Conservation (phyloP, 1,140 invertebrate genomes). For the Rhizoglyphus robini region DNA sequence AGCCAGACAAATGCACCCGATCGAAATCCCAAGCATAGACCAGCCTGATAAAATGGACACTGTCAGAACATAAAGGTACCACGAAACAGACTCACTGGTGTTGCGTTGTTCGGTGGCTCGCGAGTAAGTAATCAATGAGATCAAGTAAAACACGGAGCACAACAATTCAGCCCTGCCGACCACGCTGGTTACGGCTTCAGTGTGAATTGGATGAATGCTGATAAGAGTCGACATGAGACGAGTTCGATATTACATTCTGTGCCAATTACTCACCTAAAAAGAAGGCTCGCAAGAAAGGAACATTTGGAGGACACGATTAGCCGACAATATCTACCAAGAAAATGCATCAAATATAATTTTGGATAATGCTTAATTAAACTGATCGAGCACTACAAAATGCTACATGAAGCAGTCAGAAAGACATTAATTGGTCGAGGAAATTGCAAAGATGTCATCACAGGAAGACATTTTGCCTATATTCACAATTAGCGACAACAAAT, state of each 20-base stretch:
- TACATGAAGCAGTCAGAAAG: neutral
- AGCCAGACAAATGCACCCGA: constrained; percentile 60
- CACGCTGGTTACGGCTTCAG: constrained; percentile 52
- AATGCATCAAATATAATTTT: neutral
- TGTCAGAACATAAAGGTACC: neutral
- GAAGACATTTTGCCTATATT: neutral
- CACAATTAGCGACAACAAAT: neutral
- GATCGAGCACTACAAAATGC: neutral
- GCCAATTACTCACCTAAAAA: neutral
- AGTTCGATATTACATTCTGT: neutral
- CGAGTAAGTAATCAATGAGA: constrained; percentile 46
- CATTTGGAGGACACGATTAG: neutral
- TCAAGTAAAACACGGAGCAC: constrained; percentile 38
- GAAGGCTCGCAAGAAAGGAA: neutral
- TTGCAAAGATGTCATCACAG: neutral
- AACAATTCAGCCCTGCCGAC: constrained; percentile 42
- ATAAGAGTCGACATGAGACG: neutral
- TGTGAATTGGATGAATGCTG: constrained; percentile 40
- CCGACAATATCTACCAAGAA: neutral
- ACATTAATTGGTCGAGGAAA: neutral
- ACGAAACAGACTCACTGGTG: neutral
- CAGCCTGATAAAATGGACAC: constrained; percentile 40
- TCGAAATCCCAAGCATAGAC: too few species aligned
- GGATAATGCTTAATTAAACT: neutral
- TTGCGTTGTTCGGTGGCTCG: neutral